Base-by-base conservation (phyloP, 2,797 vertebrate species). In the Monodelphis domestica region DNA sequence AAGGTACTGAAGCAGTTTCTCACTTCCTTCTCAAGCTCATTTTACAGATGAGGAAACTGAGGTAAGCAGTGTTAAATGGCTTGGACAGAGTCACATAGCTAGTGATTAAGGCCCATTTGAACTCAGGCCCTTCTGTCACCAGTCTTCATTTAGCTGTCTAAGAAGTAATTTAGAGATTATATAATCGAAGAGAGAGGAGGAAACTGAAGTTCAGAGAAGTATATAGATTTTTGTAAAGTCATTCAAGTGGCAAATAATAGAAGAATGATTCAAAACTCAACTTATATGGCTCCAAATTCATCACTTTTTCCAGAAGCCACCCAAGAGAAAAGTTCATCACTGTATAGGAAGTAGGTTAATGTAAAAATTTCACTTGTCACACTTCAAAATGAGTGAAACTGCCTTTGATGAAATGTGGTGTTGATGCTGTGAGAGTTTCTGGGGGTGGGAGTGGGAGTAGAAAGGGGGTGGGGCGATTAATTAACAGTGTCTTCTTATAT, bases 301-400 rank as follows among this genome's bases (percentile, higher is more conserved):
- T 78, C 38, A 45, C 70, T 11, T 21, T 45, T 78, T 45, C 38
- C 9, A 24, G n/a, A 78, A 78, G 17, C 17, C 17, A 45, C 38
- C 21, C n/a, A 24, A 17, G 15, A 9, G 9, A 10, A 78, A 78
- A 45, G n/a, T 15, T 45, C 38, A 78, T 78, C 17, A 78, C 17
- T 26, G 9, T 78, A 78, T 45, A 9, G 70, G 38, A 78, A 15
- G 3, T 78, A 78, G 9, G 45, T 78, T 45, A 45, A 45, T 78
- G 21, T 0, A 45, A 78, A 45, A 11, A 24, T 9, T 45, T 78
- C 24, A 78, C 21, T 45, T 45, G 7, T 45, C 2, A 26, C 3
- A 26, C 9, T 87, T 78, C 29, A 30, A 45, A 93, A 91, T 90
- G 55, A 88, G n/a, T 11, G 84, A 91, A 94, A 52, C 12, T 78